Percentiles rank a stretch among this genome's conserved stretches.
Evolutionary conservation across 1,140 invertebrate genomes (phyloP).

Genomic region (Oscheius sp.): DNA sequence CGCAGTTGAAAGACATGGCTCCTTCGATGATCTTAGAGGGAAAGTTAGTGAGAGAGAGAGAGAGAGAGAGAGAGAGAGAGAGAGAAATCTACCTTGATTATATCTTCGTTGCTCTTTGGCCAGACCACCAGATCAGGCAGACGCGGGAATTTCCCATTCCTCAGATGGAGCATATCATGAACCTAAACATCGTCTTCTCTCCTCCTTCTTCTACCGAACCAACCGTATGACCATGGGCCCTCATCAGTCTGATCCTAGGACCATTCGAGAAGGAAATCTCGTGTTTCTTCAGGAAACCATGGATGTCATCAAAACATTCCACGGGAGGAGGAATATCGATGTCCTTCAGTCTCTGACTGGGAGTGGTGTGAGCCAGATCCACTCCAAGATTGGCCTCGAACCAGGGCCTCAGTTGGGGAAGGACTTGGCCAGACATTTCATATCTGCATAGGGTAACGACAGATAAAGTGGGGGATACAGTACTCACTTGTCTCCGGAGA

Average conservation of each 20-base stretch:
- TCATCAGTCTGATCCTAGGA: slow-evolving; percentile 78
- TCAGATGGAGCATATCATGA: slow-evolving; percentile 79
- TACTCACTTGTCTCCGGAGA: slow-evolving; percentile 73
- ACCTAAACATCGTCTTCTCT: slow-evolving; percentile 61
- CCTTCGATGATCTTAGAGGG: slow-evolving; percentile 73
- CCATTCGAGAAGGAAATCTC: slow-evolving; percentile 74
- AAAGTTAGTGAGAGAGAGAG: background rate
- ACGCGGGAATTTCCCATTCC: slow-evolving; percentile 72
- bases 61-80: background rate
- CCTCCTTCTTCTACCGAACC: background rate
- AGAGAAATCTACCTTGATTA: slow-evolving; percentile 33
- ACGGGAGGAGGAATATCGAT: slow-evolving; percentile 14
- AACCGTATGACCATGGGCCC: slow-evolving; percentile 87
- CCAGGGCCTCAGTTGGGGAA: slow-evolving; percentile 81
- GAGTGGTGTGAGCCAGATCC: slow-evolving; percentile 65
- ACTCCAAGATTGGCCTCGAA: slow-evolving; percentile 73
- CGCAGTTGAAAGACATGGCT: slow-evolving; percentile 75
- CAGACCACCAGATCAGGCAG: slow-evolving; percentile 91
- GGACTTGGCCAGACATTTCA: slow-evolving; percentile 67
- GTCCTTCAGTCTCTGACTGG: slow-evolving; percentile 59
- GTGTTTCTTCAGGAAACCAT: slow-evolving; percentile 67
- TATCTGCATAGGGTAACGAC: slow-evolving; percentile 17
- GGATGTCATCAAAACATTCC: slow-evolving; percentile 66
- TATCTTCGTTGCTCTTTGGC: slow-evolving; percentile 67
- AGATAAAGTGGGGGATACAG: background rate